Evolutionary conservation across 2,888 invertebrate species (phyloP).

Genomic region (Drosophila mettleri): DNA sequence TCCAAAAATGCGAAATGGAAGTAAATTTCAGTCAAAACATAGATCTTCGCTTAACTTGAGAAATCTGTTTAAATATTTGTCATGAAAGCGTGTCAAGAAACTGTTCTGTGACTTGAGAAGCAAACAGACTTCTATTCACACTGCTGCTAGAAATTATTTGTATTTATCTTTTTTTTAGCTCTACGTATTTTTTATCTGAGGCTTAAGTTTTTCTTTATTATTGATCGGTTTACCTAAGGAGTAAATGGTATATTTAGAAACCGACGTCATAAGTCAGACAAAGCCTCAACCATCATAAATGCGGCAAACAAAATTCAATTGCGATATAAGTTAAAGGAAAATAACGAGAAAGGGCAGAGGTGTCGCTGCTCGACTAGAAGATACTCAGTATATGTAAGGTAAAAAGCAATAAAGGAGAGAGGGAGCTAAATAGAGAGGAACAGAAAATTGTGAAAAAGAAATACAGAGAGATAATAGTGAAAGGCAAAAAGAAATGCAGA

Average conservation of each 20-base stretch:
- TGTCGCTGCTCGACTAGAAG: not conserved
- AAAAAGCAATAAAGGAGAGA: not conserved
- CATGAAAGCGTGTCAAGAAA: slow-evolving; percentile 6
- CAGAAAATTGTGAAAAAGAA: no score
- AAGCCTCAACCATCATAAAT: slow-evolving; percentile 24
- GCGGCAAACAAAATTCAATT: slow-evolving; percentile 66
- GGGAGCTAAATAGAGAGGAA: not conserved
- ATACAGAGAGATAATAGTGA: not conserved
- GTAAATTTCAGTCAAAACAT: not conserved
- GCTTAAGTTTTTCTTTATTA: slow-evolving; percentile 17
- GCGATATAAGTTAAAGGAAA: slow-evolving; percentile 51
- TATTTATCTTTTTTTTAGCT: not conserved
- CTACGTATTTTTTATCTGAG: not conserved
- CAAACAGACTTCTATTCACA: not conserved
- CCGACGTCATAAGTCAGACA: slow-evolving; percentile 49
- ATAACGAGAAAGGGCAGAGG: not conserved
- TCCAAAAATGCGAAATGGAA: not conserved
- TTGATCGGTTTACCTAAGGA: slow-evolving; percentile 34
- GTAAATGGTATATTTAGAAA: slow-evolving; percentile 47
- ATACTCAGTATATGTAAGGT: not conserved
- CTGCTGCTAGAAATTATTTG: not conserved
- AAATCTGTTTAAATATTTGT: slow-evolving; percentile 45
- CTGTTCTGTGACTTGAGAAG: not conserved
- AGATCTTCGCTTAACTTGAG: not conserved
- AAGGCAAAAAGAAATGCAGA: not conserved